Percentiles rank a stretch among this genome's conserved stretches.
Conservation (phyloP, 2,797 vertebrate species). For the Spheniscus humboldti region DNA sequence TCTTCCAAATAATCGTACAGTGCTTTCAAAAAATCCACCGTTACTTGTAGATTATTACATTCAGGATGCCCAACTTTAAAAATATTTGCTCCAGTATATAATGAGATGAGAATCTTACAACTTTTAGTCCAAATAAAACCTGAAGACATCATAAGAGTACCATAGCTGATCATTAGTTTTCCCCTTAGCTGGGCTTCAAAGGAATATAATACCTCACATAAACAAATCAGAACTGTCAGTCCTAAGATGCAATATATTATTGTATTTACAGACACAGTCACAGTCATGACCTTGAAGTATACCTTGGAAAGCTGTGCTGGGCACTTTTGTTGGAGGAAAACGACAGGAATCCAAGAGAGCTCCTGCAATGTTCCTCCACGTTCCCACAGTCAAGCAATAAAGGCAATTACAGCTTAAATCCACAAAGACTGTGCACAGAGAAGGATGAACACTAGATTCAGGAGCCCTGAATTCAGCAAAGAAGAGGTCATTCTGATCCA, state of each 20-base stretch:
- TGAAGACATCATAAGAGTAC: not conserved
- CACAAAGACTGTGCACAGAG: not conserved
- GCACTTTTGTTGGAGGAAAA: not conserved
- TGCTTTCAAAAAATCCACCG: not conserved
- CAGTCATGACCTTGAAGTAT: not conserved
- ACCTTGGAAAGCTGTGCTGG: not conserved
- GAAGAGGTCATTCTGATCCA: not conserved
- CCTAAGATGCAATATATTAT: not conserved
- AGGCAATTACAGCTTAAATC: not conserved
- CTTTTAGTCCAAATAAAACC: not conserved
- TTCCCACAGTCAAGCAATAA: not conserved
- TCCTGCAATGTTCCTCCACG: not conserved
- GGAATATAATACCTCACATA: not conserved
- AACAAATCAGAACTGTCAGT: not conserved
- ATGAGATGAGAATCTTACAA: not conserved
- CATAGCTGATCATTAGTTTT: not conserved
- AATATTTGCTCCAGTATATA: not conserved
- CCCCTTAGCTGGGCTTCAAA: not conserved
- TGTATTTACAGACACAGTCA: not conserved
- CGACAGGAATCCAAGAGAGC: not conserved
- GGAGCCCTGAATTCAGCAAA: not conserved
- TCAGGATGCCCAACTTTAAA: not conserved
- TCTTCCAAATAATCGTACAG: not conserved
- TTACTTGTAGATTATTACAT: not conserved
- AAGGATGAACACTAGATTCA: not conserved